These are phyloP conservation scores for Struthidea cinerea DNA, from an alignment of 2,113 vertebrate genomes.

Conservation along the genomic window DNA sequence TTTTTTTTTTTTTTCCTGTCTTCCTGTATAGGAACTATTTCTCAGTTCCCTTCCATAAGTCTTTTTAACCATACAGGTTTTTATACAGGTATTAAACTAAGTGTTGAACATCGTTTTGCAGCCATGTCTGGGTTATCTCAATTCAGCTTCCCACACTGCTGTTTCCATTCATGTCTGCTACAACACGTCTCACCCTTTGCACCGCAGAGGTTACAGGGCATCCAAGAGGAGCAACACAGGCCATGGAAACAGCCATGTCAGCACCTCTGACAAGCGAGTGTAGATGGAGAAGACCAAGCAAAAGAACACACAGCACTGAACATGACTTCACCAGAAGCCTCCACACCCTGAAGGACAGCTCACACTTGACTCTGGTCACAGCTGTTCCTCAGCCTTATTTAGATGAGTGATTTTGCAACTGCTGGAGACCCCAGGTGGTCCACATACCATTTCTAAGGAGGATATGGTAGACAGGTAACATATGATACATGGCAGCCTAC, in stretches of 20 bases:
- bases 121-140: background rate
- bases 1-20: background rate
- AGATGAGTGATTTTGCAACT: background rate
- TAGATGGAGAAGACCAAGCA: background rate
- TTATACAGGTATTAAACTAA: background rate
- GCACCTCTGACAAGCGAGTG: fast-evolving
- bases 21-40: background rate
- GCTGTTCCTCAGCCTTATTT: background rate
- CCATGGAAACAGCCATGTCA: background rate
- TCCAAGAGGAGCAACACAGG: background rate
- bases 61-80: background rate
- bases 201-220: background rate
- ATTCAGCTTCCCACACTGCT: background rate
- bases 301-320: background rate
- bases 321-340: background rate
- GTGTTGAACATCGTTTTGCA: background rate
- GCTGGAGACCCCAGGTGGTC: background rate
- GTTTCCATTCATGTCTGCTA: background rate
- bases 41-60: background rate
- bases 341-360: background rate
- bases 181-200: fast-evolving
- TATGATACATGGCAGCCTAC: background rate
- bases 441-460: background rate
- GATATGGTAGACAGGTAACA: background rate
- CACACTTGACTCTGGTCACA: background rate